Evolutionary conservation across 2,888 invertebrate species (phyloP).

Genomic region (Chalcosyrphus nemorum): DNA sequence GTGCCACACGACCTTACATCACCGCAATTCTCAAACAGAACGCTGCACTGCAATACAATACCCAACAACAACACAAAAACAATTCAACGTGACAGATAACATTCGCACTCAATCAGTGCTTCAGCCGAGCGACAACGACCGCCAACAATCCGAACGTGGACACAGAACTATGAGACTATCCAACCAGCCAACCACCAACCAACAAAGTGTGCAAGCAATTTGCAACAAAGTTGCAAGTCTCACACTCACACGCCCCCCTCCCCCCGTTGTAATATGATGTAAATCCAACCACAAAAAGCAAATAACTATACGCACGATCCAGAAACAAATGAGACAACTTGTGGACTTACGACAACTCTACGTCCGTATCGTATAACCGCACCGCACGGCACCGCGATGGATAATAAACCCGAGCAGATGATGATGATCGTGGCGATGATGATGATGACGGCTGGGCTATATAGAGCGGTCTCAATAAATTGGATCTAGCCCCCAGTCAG

Average conservation of each 20-base stretch:
- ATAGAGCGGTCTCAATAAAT: slow-evolving; percentile 60
- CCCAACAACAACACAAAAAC: slow-evolving; percentile 22
- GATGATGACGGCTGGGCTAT: slow-evolving; percentile 11
- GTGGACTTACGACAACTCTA: slow-evolving; percentile 7
- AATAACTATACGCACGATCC: slow-evolving; percentile 67
- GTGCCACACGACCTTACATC: slow-evolving; percentile 39
- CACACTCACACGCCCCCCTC: slow-evolving; percentile 57
- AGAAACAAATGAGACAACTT: slow-evolving; percentile 25
- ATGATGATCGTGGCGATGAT: slow-evolving; percentile 4
- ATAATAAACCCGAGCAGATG: slow-evolving; percentile 48
- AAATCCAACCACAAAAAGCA: slow-evolving; percentile 67
- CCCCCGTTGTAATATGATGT: slow-evolving; percentile 65
- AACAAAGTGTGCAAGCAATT: slow-evolving; percentile 62
- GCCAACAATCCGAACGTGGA: slow-evolving; percentile 34
- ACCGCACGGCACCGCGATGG: neutral
- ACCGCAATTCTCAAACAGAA: slow-evolving; percentile 46
- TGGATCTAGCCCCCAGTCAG: slow-evolving; percentile 23
- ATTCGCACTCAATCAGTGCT: slow-evolving; percentile 68
- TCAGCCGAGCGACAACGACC: neutral
- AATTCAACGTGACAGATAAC: slow-evolving; percentile 67
- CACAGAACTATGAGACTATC: slow-evolving; percentile 60
- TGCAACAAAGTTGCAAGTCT: slow-evolving; percentile 61
- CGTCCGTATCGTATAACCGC: slow-evolving; percentile 62
- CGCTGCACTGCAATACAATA: slow-evolving; percentile 17
- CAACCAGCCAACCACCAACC: slow-evolving; percentile 59